Percentiles rank a stretch among this genome's conserved stretches.
Evolutionary conservation across 2,888 invertebrate genomes (phyloP).

Genomic region (Hydrotaea cyrtoneurina): DNA sequence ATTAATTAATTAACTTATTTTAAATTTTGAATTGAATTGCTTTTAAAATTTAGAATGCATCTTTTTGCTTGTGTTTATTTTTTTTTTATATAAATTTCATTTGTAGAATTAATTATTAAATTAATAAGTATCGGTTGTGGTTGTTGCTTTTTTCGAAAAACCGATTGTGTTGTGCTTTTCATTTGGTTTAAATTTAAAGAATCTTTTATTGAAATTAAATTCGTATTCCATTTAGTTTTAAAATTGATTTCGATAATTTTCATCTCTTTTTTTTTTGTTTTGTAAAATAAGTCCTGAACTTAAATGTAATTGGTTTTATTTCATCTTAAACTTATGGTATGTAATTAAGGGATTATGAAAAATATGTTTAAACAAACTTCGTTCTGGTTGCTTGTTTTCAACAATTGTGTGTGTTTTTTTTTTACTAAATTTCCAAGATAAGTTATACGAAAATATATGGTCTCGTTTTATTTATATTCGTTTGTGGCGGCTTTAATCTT

Average conservation of each 20-base stretch:
- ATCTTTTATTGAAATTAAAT: constrained; percentile 54
- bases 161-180: neutral
- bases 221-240: constrained; percentile 47
- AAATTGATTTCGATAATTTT: constrained; percentile 17
- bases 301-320: constrained; percentile 26
- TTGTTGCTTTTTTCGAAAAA: too few species aligned
- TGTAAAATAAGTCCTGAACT: constrained; percentile 56
- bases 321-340: constrained; percentile 22
- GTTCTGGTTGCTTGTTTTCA: neutral
- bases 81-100: constrained; percentile 9
- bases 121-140: neutral
- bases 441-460: constrained; percentile 31
- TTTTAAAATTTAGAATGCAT: constrained; percentile 65
- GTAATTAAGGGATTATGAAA: constrained; percentile 40
- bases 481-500: constrained; percentile 52
- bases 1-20: constrained; percentile 35
- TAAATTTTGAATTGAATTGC: constrained; percentile 61
- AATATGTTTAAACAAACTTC: constrained; percentile 39
- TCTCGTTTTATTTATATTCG: constrained; percentile 22
- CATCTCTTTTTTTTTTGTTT: too few species aligned
- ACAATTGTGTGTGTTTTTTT: neutral
- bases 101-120: constrained; percentile 3
- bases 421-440: constrained; percentile 13
- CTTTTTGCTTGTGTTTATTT: neutral
- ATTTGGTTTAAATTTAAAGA: neutral